These are phyloP conservation scores for Gymnosoma rotundatum DNA, from an alignment of 2,888 invertebrate genomes.

Conservation along the genomic window DNA sequence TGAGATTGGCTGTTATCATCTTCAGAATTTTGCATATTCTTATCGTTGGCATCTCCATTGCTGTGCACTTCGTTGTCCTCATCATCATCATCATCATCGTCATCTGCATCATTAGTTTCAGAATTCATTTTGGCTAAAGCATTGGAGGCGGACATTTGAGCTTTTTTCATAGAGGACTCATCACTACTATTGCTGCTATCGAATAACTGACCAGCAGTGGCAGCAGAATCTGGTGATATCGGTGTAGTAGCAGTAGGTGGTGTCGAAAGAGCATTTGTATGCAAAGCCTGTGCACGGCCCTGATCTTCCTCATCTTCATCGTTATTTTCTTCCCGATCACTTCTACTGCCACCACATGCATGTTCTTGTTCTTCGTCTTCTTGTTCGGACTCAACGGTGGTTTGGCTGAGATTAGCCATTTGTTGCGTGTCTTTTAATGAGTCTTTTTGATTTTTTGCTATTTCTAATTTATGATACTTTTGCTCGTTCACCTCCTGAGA, in stretches of 20 bases:
- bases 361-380: constrained; percentile 66
- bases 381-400: constrained; percentile 40
- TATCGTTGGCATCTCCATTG: constrained; percentile 19
- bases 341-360: constrained; percentile 61
- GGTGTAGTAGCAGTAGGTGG: constrained; percentile 78
- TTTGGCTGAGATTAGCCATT: constrained; percentile 2
- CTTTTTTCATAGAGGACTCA: constrained; percentile 77
- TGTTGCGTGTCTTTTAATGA: constrained; percentile 11
- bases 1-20: constrained; percentile 54
- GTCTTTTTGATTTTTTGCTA: constrained; percentile 43
- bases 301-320: constrained; percentile 67
- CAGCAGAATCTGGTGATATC: constrained; percentile 79
- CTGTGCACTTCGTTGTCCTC: constrained; percentile 32
- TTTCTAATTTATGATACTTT: constrained; percentile 36
- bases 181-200: constrained; percentile 81
- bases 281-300: constrained; percentile 73
- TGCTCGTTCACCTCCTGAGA: constrained; percentile 42
- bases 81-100: constrained; percentile 61
- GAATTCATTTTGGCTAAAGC: constrained; percentile 76
- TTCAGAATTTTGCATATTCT: constrained; percentile 61
- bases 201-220: constrained; percentile 79
- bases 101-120: constrained; percentile 64
- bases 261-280: constrained; percentile 74
- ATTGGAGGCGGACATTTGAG: constrained; percentile 78
- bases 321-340: constrained; percentile 52